Percentiles rank a stretch among this genome's conserved stretches.
Conservation (phyloP, 2,888 invertebrate species). For the Eristalinus aeneus region DNA sequence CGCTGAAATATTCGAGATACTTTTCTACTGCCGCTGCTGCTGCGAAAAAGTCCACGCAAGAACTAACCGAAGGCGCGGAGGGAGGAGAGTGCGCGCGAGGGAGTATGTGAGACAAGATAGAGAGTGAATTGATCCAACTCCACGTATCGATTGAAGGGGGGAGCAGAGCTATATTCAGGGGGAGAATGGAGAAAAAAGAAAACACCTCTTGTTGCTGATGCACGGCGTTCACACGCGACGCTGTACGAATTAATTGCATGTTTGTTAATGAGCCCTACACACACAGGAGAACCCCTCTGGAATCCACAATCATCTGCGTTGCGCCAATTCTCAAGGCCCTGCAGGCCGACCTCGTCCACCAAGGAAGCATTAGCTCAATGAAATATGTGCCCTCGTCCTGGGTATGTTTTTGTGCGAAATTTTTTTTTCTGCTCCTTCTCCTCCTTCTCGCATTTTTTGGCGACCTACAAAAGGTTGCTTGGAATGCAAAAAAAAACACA, state of each 20-base stretch:
- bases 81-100: not conserved
- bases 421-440: not conserved
- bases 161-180: too few species aligned
- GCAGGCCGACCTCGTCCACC: too few species aligned
- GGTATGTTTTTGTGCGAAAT: not conserved
- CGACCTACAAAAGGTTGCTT: not conserved
- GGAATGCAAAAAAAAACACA: not conserved
- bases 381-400: not conserved
- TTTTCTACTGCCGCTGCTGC: not conserved
- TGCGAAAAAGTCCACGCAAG: not conserved
- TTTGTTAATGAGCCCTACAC: constrained; percentile 54
- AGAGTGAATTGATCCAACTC: not conserved
- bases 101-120: too few species aligned
- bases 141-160: constrained; percentile 1
- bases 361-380: constrained; percentile 23
- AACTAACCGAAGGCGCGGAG: not conserved
- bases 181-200: not conserved
- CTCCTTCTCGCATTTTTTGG: not conserved
- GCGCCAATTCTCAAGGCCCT: not conserved
- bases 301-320: constrained; percentile 23
- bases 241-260: constrained; percentile 61
- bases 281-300: constrained; percentile 44
- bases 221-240: constrained; percentile 41
- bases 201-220: constrained; percentile 48
- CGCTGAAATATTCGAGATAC: constrained; percentile 27